Evolutionary conservation across 2,113 vertebrate genomes (phyloP).

Genomic region (Anolis sagrei): DNA sequence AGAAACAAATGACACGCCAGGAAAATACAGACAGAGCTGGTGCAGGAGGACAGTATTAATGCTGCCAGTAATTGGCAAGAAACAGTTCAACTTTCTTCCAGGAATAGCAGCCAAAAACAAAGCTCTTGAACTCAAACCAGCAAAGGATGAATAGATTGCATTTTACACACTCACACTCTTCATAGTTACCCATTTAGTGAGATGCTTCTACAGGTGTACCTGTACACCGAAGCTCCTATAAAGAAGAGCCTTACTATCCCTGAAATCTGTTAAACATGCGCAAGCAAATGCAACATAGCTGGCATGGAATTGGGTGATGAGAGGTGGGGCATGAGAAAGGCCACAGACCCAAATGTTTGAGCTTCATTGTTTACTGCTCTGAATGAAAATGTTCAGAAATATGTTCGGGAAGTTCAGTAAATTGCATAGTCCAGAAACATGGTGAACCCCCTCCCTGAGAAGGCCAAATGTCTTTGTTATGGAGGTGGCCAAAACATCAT

Average conservation of each 20-base stretch:
- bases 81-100: not conserved
- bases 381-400: not conserved
- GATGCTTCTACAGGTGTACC: slow-evolving; percentile 8
- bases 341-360: not conserved
- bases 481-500: not conserved
- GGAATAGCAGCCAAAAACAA: slow-evolving; percentile 32
- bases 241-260: not conserved
- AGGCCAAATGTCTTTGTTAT: not conserved
- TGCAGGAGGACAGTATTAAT: not conserved
- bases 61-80: not conserved
- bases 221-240: not conserved
- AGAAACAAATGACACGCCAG: fast-evolving
- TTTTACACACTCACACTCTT: not conserved
- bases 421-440: not conserved
- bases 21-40: not conserved
- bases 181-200: not conserved
- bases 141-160: not conserved
- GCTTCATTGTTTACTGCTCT: not conserved
- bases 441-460: not conserved
- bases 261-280: not conserved
- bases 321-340: not conserved
- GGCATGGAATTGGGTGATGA: not conserved
- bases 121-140: slow-evolving; percentile 11
- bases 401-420: not conserved
- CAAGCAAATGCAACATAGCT: not conserved